Conservation (phyloP, 2,113 vertebrate species). For the Oreotrochilus melanogaster region DNA sequence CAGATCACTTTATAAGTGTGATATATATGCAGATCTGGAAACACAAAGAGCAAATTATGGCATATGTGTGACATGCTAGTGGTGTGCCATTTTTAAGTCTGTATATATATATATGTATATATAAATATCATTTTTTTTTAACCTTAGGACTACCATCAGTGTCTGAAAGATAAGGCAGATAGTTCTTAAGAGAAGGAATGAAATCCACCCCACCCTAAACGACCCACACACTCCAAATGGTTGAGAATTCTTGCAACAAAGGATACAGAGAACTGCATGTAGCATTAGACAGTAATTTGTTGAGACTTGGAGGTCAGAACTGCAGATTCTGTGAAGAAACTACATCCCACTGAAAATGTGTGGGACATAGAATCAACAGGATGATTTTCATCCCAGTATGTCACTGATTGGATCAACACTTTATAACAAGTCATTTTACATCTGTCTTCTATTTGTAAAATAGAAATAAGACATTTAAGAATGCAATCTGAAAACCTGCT, state of each 20-base stretch:
- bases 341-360: not conserved
- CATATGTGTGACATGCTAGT: accelerated
- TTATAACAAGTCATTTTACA: not conserved
- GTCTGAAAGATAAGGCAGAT: not conserved
- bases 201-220: accelerated
- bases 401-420: no score
- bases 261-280: no score
- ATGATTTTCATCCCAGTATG: not conserved
- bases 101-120: no score
- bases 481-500: not conserved
- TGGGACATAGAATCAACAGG: not conserved
- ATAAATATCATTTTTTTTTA: not conserved
- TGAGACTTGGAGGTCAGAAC: not conserved
- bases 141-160: not conserved
- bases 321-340: not conserved
- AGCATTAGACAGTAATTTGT: not conserved
- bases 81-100: no score
- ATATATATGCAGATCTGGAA: not conserved
- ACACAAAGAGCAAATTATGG: not conserved
- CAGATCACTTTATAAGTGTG: accelerated
- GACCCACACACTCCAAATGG: not conserved
- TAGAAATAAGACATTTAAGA: not conserved
- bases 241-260: not conserved
- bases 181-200: not conserved
- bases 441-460: not conserved